Conservation (phyloP, 2,113 vertebrate species). For the western clawed frog (Xenopus tropicalis) region UCB_Xtro_10.0 CM004448.2:15428501-15429000, state of each 20-base stretch:
- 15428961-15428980: not conserved
- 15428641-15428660: too few species aligned
- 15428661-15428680: constrained; percentile 30
- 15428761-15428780: not conserved
- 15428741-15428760: not conserved
- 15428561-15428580: not conserved
- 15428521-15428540: too few species aligned
- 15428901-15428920: not conserved
- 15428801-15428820: constrained; percentile 3
- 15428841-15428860: not conserved
- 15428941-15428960: not conserved
- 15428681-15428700: constrained; percentile 49
- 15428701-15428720: constrained; percentile 36
- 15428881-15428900: constrained; percentile 11
- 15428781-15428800: not conserved
- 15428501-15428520: too few species aligned
- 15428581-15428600: not conserved
- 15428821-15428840: constrained; percentile 5
- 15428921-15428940: constrained; percentile 15
- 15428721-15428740: constrained; percentile 45
- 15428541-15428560: too few species aligned
- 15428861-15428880: constrained; percentile 22
- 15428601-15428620: constrained; percentile 12
- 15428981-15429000: not conserved
- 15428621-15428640: not conserved